Evolutionary conservation across 2,113 vertebrate genomes (phyloP).

Genomic region (Rhinichthys klamathensis): DNA sequence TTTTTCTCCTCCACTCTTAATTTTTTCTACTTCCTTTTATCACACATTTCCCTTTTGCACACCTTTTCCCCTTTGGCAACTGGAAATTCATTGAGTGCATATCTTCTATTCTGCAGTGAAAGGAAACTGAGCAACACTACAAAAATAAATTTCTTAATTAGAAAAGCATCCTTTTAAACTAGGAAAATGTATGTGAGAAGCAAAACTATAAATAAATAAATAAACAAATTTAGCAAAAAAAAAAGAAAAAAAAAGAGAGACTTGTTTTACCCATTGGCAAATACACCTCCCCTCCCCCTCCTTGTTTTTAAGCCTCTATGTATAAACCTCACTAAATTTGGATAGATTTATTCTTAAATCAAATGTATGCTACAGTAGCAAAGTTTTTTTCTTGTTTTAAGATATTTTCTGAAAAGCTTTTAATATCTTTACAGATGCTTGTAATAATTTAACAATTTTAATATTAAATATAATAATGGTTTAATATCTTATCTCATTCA

Average conservation of each 20-base stretch:
- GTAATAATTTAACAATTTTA: no score
- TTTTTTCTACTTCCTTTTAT: background rate
- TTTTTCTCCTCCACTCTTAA: conserved; percentile 5
- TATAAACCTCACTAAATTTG: background rate
- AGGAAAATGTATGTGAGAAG: background rate
- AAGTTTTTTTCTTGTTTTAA: no score
- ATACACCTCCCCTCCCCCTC: background rate
- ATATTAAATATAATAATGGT: background rate
- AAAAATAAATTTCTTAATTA: background rate
- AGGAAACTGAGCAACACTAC: background rate
- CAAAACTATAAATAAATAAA: background rate
- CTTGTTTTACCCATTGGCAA: background rate
- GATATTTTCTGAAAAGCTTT: background rate
- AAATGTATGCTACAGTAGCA: no score
- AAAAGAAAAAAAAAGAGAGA: no score
- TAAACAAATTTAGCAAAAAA: no score
- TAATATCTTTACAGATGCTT: no score
- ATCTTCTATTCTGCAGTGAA: conserved; percentile 46
- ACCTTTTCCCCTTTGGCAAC: conserved; percentile 55
- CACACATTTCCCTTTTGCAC: background rate
- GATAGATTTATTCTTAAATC: background rate
- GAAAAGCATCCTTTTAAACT: background rate
- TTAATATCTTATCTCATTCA: background rate
- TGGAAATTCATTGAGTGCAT: conserved; percentile 74
- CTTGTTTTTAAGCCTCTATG: background rate